These are phyloP conservation scores for Tyrannus savana DNA, from an alignment of 2,113 vertebrate species.

Conservation along the genomic window DNA sequence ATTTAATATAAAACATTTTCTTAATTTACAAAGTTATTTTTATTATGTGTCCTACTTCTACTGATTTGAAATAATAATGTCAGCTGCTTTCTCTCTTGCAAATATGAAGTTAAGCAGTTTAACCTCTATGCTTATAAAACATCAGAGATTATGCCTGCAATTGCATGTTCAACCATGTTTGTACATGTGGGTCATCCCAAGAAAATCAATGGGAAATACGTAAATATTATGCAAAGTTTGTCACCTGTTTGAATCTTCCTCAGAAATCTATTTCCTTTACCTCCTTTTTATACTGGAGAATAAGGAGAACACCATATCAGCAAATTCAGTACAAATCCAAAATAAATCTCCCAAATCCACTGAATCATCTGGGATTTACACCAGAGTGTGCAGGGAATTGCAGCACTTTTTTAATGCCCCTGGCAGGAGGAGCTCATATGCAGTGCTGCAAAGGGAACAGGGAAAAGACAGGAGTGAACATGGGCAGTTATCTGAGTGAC, in stretches of 20 bases:
- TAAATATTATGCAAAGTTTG: neutral
- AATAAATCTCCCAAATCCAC: neutral
- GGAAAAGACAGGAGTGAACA: neutral
- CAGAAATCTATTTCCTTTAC: neutral
- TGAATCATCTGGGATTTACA: neutral
- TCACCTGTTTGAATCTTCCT: neutral
- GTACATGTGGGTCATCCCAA: neutral
- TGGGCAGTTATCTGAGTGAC: fast-evolving
- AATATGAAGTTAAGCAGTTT: neutral
- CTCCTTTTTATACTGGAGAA: neutral
- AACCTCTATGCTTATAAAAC: neutral
- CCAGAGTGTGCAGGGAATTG: neutral
- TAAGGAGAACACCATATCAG: neutral
- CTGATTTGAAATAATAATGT: neutral
- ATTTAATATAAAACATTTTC: neutral
- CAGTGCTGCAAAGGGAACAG: neutral
- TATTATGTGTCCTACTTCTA: neutral
- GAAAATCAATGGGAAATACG: neutral
- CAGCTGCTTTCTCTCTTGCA: neutral
- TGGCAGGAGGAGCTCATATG: neutral
- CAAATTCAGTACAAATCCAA: neutral
- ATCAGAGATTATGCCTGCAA: neutral
- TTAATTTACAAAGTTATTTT: neutral
- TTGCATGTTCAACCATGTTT: neutral
- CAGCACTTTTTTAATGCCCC: neutral